Evolutionary conservation across 1,140 invertebrate species (phyloP), one percentile per base, ranked within the genome.

Genomic region (Cephus cinctus): DNA sequence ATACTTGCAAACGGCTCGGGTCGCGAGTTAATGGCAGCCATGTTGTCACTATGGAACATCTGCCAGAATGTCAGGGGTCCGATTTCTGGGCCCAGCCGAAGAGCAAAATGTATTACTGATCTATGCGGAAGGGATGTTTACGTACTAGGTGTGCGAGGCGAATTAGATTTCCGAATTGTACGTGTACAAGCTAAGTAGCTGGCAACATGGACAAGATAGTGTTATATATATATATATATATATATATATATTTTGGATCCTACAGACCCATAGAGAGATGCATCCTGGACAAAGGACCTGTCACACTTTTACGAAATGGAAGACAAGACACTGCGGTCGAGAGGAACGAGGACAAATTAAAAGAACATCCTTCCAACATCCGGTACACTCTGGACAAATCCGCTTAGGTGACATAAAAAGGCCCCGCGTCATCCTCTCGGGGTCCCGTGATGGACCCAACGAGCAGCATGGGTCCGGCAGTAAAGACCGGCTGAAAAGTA

Each of bases 41-140:
- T 73, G 58, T 71, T 68, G 71, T 73, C 69, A 69, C 57, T 56
- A 43, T 43, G n/a, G 63, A 64, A 65, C 67, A 72, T 73, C 71
- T 73, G 70, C 57, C 65, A 36, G 4, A 12, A 12, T 12, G 34
- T 36, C 19, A 9, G 34, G 14, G 14, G 15, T 12, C 14, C 34
- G 45, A 32, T 52, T 36, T 56, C 16, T 36, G 27, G 15, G 39
- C 47, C 27, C 25, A 38, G 22, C 14, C 15, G 21, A 38, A 20
- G 6, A 27, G 27, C 5, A 32, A 18, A 19, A 35, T 14, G 32
- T 9, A 5, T 9, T 27, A 6, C 5, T 27, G 48, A 46, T n/a
- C 27, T 18, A 40, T 38, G 18, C 43, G 38, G 41, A 63, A 55
- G 54, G 58, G 47, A 35, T 56, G 60, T 56, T 61, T 55, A 61